Evolutionary conservation across 2,113 vertebrate genomes (phyloP), one percentile per base, ranked within the genome.

Genomic region (Tetraodon nigroviridis): DNA sequence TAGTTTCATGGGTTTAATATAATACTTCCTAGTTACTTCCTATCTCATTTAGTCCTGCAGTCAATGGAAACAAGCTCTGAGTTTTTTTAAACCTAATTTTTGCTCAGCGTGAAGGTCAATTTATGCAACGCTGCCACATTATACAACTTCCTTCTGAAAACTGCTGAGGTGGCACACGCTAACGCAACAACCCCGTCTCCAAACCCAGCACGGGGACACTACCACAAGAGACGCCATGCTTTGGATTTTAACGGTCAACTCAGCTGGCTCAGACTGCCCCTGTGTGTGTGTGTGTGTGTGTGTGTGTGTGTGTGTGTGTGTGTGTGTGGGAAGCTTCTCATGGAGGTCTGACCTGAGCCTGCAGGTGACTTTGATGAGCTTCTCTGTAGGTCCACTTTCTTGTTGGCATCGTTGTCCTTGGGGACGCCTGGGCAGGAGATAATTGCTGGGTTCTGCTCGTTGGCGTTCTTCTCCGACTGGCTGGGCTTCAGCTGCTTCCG

Each of bases 401-500:
- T 79, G 73, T 74, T 78, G 44, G 55, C 46, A 22, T 82, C 64
- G 6, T 46, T 20, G 51, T 67, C 76, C 8, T 58, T 67, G 0
- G 52, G 71, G 51, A 54, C 0, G 5, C 67, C 67, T 8, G 75
- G 68, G 65, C 79, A 75, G 55, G 78, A 80, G 69, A 90, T 89
- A 67, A 90, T 69, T 0, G 73, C 62, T 1, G 75, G 67, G 55
- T 47, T 84, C 66, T 76, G 85, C 55, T 88, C 87, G 37, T 59
- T 80, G 22, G 57, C 76, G 7, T 29, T 75, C 64, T 78, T 87
- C 29, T 91, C 89, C 0, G 78, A 77, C 19, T 87, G 89, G 78
- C 53, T 82, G 57, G 81, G 82, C 76, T 87, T 90, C 50, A 85
- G 80, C 71, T 90, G 89, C 40, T 80, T 71, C 56, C 81, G 83